A percentile compares a stretch with the other conserved stretches of the same genome.
Conservation (phyloP, 2,888 invertebrate genomes). For the Aleiodes leptofemur region DNA sequence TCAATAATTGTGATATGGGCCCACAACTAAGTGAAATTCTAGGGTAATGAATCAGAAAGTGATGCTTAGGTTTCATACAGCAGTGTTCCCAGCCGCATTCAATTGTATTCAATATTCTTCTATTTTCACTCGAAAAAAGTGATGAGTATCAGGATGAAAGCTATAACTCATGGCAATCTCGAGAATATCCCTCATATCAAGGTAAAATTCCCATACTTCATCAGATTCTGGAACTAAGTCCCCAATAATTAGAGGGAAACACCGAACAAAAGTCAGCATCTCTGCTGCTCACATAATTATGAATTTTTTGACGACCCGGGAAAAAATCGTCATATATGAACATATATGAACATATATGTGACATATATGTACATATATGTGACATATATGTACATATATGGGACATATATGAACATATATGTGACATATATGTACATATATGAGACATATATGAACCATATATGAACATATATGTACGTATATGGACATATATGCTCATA, state of each 20-base stretch:
- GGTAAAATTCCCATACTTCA: slow-evolving; percentile 50
- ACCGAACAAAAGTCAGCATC: slow-evolving; percentile 46
- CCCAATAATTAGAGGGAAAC: slow-evolving; percentile 50
- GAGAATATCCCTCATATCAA: slow-evolving; percentile 43
- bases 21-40: slow-evolving; percentile 39
- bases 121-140: slow-evolving; percentile 13
- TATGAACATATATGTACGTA: too few species aligned
- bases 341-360: too few species aligned
- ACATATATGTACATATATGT: too few species aligned
- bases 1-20: slow-evolving; percentile 41
- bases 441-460: too few species aligned
- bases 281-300: slow-evolving; percentile 20
- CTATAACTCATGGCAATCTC: slow-evolving; percentile 42
- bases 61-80: slow-evolving; percentile 51
- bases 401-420: too few species aligned
- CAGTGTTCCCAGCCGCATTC: slow-evolving; percentile 36
- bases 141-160: not conserved
- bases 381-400: too few species aligned
- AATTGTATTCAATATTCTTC: slow-evolving; percentile 46
- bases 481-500: too few species aligned
- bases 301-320: too few species aligned
- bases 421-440: too few species aligned
- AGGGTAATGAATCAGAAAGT: slow-evolving; percentile 50
- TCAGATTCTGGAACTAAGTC: slow-evolving; percentile 44
- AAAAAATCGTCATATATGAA: too few species aligned